Evolutionary conservation across 2,888 invertebrate species (phyloP), one percentile per base, ranked within the genome.

Genomic region (Platerodrilus igneus): DNA sequence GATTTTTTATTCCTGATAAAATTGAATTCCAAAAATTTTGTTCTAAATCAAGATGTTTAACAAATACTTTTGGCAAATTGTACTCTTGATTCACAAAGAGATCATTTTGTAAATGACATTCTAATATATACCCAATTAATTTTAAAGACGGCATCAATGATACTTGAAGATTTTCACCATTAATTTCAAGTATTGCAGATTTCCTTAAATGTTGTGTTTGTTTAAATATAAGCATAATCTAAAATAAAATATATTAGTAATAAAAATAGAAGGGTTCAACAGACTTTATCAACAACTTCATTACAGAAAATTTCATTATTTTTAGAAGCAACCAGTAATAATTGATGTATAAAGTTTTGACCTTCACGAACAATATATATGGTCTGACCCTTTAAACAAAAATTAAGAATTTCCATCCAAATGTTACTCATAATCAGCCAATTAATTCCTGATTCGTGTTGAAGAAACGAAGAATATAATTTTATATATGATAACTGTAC

Each of bases 301-400:
- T 22, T 41, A 8, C 79, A 75, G 20, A 77, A 70, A 8, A 62
- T 57, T 26, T 62, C 61, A 50, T 78, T 73, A 20, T 73, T 64
- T 31, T 74, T 71, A 11, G 72, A 69, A 1, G 75, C 62, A 59
- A 72, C 75, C 66, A 76, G 75, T 1, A 83, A 55, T 36, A 83
- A 71, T 41, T 71, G 70, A 10, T 75, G 73, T 10, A 83, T 67
- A 52, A 86, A 79, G 40, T 75, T 73, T 36, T 80, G 77, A 4
- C 80, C 77, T 58, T 83, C 80, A 21, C 79, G 72, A 0, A 79
- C 74, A 6, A 86, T 78, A 57, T 86, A 87, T 22, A 86, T 69
- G 0, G 86, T 86, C 43, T 80, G 77, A 60, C 78, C 79, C 36
- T 76, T 70, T 51, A 80, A 75, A 42, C 78, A 79, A 31, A 79